Conservation (phyloP, 2,888 invertebrate genomes). For the Sphecodes monilicornis region DNA sequence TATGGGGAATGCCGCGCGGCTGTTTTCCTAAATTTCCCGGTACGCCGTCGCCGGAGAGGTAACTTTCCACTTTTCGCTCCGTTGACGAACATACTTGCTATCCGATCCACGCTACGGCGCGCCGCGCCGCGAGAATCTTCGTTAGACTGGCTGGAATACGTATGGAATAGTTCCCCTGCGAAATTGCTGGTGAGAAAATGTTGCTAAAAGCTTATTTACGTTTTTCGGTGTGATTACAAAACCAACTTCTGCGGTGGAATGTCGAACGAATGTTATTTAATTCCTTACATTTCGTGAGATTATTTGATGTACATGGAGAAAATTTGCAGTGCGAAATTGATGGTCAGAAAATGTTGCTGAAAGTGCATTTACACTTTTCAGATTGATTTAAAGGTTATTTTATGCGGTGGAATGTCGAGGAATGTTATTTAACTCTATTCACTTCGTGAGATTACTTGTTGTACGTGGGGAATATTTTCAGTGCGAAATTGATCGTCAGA, state of each 20-base stretch:
- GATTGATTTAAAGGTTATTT: too few relatives aligned
- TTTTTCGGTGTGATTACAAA: not conserved
- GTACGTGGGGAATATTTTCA: too few relatives aligned
- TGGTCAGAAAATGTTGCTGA: too few relatives aligned
- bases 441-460: too few relatives aligned
- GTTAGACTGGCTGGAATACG: not conserved
- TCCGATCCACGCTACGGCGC: not conserved
- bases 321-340: not conserved
- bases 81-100: not conserved
- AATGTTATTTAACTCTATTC: too few relatives aligned
- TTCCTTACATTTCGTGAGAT: too few relatives aligned
- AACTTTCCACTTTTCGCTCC: conserved; percentile 1
- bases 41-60: not conserved
- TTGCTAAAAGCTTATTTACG: not conserved
- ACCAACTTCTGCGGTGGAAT: not conserved
- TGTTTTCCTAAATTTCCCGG: conserved; percentile 16
- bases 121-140: not conserved
- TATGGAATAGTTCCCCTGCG: not conserved
- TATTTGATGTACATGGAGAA: too few relatives aligned
- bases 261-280: too few relatives aligned
- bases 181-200: not conserved
- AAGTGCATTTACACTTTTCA: too few relatives aligned
- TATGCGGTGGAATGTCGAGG: too few relatives aligned
- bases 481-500: too few relatives aligned
- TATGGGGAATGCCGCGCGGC: conserved; percentile 15